A percentile compares a stretch with the other conserved stretches of the same genome.
Conservation (phyloP, 2,888 invertebrate species). For the Hedya salicella region DNA sequence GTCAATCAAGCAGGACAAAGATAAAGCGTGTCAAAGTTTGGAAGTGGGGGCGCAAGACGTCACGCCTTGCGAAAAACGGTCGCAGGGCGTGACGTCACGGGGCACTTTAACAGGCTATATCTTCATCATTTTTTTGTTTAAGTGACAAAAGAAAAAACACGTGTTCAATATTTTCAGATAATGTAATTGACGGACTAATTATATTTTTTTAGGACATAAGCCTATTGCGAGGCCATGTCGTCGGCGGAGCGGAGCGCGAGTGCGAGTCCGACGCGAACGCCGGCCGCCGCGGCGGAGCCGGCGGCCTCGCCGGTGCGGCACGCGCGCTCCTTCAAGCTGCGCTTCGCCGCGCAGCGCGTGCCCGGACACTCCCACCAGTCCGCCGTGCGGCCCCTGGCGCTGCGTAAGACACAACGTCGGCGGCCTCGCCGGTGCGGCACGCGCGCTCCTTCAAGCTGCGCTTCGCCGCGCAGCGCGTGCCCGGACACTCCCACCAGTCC, state of each 20-base stretch:
- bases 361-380: slow-evolving; percentile 75
- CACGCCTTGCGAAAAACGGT: no score
- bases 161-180: no score
- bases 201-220: no score
- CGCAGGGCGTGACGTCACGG: no score
- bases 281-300: slow-evolving; percentile 25
- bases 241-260: slow-evolving; percentile 8
- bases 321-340: slow-evolving; percentile 69
- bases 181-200: no score
- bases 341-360: slow-evolving; percentile 73
- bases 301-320: slow-evolving; percentile 44
- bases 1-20: no score
- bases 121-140: no score
- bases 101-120: no score
- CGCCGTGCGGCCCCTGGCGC: slow-evolving; percentile 64
- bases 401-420: slow-evolving; percentile 61
- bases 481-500: slow-evolving; percentile 75
- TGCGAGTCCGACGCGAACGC: slow-evolving; percentile 26
- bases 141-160: no score
- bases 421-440: slow-evolving; percentile 44
- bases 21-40: no score
- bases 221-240: no score
- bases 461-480: slow-evolving; percentile 73
- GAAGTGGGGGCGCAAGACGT: no score
- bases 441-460: slow-evolving; percentile 70